Conservation (phyloP, 2,797 vertebrate genomes). For the Sebastes dallii region DNA sequence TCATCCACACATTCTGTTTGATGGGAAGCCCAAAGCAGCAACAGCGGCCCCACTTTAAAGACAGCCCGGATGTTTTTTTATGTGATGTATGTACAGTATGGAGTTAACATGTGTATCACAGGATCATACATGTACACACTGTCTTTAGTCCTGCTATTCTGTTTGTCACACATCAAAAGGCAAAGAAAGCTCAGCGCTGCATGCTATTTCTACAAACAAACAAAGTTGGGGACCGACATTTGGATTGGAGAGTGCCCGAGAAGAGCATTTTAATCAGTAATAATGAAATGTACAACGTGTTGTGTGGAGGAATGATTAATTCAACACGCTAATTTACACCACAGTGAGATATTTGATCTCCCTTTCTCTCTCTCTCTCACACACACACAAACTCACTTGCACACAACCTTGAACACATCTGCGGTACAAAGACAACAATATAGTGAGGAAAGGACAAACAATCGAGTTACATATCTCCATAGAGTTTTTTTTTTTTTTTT, state of each 20-base stretch:
- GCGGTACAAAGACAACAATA: constrained; percentile 17
- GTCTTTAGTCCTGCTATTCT: background rate
- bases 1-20: constrained; percentile 56
- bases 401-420: constrained; percentile 17
- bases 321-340: constrained; percentile 31
- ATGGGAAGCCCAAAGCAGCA: constrained; percentile 33
- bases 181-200: constrained; percentile 24
- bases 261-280: constrained; percentile 17
- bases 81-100: background rate
- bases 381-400: background rate
- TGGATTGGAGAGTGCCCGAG: background rate
- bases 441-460: constrained; percentile 15
- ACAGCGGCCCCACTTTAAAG: constrained; percentile 27
- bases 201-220: constrained; percentile 34
- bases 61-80: background rate
- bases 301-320: constrained; percentile 9
- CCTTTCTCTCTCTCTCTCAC: background rate
- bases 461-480: background rate
- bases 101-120: background rate
- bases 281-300: constrained; percentile 4
- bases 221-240: background rate
- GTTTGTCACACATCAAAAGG: background rate
- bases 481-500: background rate
- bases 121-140: background rate
- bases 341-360: constrained; percentile 27